These are phyloP conservation scores for Scophthalmus maximus DNA, from an alignment of 2,113 vertebrate genomes.

Conservation along the genomic window DNA sequence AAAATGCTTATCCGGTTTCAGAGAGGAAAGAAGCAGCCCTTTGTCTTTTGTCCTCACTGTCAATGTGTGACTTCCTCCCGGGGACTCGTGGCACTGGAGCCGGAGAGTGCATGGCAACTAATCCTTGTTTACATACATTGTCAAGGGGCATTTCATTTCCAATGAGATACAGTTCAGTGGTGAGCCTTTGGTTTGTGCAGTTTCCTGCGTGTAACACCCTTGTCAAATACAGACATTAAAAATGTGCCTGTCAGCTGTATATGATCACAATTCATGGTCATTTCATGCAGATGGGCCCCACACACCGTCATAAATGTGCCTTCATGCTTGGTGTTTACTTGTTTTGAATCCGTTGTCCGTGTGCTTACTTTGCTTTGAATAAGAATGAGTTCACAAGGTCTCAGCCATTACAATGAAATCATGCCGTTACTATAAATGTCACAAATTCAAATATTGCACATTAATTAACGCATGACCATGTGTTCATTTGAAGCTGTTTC, in stretches of 20 bases:
- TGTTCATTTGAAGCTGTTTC: background rate
- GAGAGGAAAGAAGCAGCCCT: constrained; percentile 80
- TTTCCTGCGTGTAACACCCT: background rate
- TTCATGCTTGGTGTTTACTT: background rate
- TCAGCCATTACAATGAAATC: background rate
- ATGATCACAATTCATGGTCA: background rate
- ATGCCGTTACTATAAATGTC: background rate
- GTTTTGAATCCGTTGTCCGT: background rate
- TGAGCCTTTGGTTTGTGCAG: background rate
- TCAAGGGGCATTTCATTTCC: background rate
- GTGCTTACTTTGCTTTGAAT: background rate
- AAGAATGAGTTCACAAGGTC: background rate
- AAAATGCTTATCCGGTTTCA: constrained; percentile 76
- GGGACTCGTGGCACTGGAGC: constrained; percentile 33
- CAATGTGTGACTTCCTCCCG: constrained; percentile 75
- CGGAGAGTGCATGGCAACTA: constrained; percentile 50
- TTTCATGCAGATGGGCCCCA: constrained; percentile 13
- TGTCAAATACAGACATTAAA: background rate
- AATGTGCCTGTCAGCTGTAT: background rate
- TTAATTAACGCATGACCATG: background rate
- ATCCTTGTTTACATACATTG: constrained; percentile 56
- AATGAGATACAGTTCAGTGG: background rate
- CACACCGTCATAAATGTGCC: background rate
- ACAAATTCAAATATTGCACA: background rate
- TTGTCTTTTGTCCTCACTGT: constrained; percentile 75